A percentile compares a stretch with the other conserved stretches of the same genome.
Conservation (phyloP, 2,797 vertebrate species). For the Sebastes nivosus region DNA sequence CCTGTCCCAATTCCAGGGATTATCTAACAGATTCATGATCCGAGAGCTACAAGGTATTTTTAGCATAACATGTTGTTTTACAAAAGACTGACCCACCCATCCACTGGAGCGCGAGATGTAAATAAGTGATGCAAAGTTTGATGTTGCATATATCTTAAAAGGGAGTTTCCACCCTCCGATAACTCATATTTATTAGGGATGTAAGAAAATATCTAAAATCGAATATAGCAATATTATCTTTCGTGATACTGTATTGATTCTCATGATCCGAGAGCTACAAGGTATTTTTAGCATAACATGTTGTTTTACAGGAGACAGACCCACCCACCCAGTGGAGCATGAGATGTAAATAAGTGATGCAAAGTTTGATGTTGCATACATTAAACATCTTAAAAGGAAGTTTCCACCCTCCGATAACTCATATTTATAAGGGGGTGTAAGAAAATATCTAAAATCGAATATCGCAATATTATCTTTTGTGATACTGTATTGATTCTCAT, state of each 20-base stretch:
- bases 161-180: too few species aligned
- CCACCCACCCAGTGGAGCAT: not conserved
- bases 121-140: not conserved
- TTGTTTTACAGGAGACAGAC: constrained; percentile 30
- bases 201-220: too few species aligned
- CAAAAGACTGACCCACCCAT: not conserved
- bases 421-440: too few species aligned
- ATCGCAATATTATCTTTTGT: too few species aligned
- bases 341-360: not conserved
- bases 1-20: constrained; percentile 74
- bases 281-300: constrained; percentile 66
- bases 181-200: too few species aligned
- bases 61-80: constrained; percentile 63
- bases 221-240: too few species aligned
- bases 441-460: too few species aligned
- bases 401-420: too few species aligned
- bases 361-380: not conserved
- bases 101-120: not conserved
- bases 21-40: constrained; percentile 67
- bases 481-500: too few species aligned
- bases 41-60: constrained; percentile 56
- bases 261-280: constrained; percentile 49
- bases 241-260: too few species aligned
- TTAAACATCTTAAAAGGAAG: not conserved
- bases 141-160: not conserved